Conservation (phyloP, 2,113 vertebrate genomes). For the Chloropsis cyanopogon region DNA sequence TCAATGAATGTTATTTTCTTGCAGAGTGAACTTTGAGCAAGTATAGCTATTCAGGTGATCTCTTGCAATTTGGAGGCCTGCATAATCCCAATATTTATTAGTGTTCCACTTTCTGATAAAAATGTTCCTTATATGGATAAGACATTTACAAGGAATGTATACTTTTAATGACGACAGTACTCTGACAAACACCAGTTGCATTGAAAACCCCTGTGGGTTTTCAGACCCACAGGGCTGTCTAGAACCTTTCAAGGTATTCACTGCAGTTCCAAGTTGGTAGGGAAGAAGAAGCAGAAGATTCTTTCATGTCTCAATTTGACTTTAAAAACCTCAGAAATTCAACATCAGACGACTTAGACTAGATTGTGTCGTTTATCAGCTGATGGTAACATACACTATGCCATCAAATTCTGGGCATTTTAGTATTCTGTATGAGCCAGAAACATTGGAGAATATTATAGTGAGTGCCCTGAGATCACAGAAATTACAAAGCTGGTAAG, state of each 20-base stretch:
- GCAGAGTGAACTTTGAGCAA: not conserved
- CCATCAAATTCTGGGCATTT: not conserved
- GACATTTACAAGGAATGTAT: not conserved
- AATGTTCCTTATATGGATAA: not conserved
- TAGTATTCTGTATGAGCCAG: not conserved
- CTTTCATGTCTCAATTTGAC: not conserved
- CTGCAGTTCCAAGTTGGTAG: not conserved
- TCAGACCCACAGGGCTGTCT: not conserved
- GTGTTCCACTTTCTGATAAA: not conserved
- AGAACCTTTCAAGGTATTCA: not conserved
- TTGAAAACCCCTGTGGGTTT: too few relatives aligned
- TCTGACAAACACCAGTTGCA: not conserved
- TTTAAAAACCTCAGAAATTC: not conserved
- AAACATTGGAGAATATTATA: not conserved
- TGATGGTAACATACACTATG: not conserved
- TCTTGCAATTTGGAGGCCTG: not conserved
- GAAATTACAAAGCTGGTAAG: not conserved
- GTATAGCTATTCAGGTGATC: not conserved
- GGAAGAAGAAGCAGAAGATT: not conserved
- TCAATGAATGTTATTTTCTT: not conserved
- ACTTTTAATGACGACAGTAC: not conserved
- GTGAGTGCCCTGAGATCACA: not conserved
- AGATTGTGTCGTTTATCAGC: not conserved
- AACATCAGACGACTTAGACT: not conserved
- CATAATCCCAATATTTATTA: constrained; percentile 32